Conservation (phyloP, 2,113 vertebrate species). For the Gadus macrocephalus region DNA sequence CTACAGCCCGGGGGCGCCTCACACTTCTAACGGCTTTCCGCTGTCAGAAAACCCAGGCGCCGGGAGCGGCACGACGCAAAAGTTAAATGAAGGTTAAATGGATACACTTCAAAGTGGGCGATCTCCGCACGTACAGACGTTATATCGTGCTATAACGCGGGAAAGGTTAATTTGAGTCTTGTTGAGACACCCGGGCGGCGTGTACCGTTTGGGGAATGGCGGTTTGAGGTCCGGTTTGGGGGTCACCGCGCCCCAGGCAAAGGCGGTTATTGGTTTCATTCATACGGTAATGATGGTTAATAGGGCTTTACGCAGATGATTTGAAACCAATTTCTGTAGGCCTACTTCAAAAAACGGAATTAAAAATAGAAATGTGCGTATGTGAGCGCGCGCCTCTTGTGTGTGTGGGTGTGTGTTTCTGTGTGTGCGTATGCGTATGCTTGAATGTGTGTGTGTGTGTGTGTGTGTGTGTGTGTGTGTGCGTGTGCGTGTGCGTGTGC, state of each 20-base stretch:
- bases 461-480: too few relatives aligned
- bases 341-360: too few relatives aligned
- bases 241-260: constrained; percentile 57
- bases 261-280: constrained; percentile 43
- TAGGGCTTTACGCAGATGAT: constrained; percentile 21
- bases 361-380: too few relatives aligned
- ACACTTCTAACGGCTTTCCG: constrained; percentile 65
- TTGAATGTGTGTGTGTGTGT: too few relatives aligned
- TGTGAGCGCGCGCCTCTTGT: too few relatives aligned
- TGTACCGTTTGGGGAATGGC: constrained; percentile 61
- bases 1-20: constrained; percentile 58
- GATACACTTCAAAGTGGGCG: constrained; percentile 68
- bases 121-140: constrained; percentile 56
- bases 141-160: constrained; percentile 1
- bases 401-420: too few relatives aligned
- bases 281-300: constrained; percentile 15
- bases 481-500: too few relatives aligned
- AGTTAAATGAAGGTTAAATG: constrained; percentile 74
- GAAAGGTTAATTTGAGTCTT: constrained; percentile 70
- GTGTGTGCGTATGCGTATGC: too few relatives aligned
- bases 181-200: constrained; percentile 65
- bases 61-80: constrained; percentile 59
- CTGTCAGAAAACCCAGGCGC: constrained; percentile 53
- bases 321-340: background rate
- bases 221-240: constrained; percentile 49